Evolutionary conservation across 53 echinoderm and acorn worm genomes (phyloP).

Genomic region (Crossaster papposus): DNA sequence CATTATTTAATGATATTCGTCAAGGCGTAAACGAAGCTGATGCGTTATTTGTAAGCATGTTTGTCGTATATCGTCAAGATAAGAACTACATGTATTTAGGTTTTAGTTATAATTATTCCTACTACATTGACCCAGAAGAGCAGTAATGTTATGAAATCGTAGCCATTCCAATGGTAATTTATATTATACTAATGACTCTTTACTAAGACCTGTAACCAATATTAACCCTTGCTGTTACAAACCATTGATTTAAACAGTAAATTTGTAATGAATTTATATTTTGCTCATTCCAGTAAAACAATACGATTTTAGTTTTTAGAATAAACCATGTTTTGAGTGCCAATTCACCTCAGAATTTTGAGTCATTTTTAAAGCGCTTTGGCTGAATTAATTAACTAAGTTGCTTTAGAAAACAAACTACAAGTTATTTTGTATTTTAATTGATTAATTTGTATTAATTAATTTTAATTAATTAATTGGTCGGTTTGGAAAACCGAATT

Average conservation of each 20-base stretch:
- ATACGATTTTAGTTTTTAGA: neutral
- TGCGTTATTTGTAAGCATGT: neutral
- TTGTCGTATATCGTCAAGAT: neutral
- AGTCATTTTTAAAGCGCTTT: neutral
- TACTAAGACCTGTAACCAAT: neutral
- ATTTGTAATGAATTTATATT: conserved; percentile 1
- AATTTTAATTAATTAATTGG: no score
- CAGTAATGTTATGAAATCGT: neutral
- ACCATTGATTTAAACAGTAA: neutral
- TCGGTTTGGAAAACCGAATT: no score
- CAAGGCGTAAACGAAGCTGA: neutral
- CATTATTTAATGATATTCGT: neutral
- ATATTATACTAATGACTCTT: neutral
- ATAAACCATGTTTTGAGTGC: neutral
- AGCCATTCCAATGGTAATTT: neutral
- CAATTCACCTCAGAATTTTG: neutral
- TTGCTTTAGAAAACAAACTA: no score
- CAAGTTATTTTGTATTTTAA: no score
- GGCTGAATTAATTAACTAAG: no score
- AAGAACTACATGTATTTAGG: neutral
- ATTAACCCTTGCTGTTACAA: neutral
- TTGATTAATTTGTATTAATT: no score
- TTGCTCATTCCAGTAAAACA: neutral
- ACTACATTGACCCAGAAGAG: neutral
- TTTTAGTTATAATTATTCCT: neutral